Evolutionary conservation across 2,113 vertebrate genomes (phyloP).

Genomic region (Oryzias woworae): DNA sequence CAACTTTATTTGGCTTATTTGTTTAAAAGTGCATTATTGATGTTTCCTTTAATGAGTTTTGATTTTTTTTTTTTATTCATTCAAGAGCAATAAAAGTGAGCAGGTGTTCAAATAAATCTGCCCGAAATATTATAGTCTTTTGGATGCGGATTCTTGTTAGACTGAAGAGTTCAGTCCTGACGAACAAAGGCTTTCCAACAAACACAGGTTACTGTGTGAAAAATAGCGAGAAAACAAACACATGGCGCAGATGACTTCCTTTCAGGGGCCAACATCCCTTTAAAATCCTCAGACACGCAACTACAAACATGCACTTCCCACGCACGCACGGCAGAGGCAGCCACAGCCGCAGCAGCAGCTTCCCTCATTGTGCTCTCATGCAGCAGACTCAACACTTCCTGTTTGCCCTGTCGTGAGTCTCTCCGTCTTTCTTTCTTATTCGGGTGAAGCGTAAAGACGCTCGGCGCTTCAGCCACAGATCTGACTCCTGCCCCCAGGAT

Average conservation of each 20-base stretch:
- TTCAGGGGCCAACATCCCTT: constrained; percentile 52
- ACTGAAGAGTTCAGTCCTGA: too few species aligned
- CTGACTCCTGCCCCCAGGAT: constrained; percentile 5
- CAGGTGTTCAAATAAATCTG: too few species aligned
- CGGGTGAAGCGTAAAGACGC: constrained; percentile 4
- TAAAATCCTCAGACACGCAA: constrained; percentile 34
- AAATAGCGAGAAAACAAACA: constrained; percentile 52
- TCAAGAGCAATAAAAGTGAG: too few species aligned
- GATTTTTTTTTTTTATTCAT: too few species aligned
- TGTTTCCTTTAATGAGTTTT: too few species aligned
- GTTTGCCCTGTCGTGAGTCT: constrained; percentile 49
- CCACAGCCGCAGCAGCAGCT: constrained; percentile 18
- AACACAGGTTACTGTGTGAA: constrained; percentile 5
- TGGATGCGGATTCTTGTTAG: too few species aligned
- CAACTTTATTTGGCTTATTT: too few species aligned
- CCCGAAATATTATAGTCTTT: too few species aligned
- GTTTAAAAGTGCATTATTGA: too few species aligned
- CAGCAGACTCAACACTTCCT: constrained; percentile 71
- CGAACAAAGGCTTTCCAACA: constrained; percentile 18
- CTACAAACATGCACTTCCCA: constrained; percentile 9
- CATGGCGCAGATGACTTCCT: constrained; percentile 62
- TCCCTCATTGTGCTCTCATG: constrained; percentile 65
- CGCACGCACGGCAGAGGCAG: neutral
- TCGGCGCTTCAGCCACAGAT: constrained; percentile 1
- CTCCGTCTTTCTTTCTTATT: neutral